These are phyloP conservation scores for Physella acuta DNA, from an alignment of 1,140 invertebrate genomes.

Conservation along the genomic window DNA sequence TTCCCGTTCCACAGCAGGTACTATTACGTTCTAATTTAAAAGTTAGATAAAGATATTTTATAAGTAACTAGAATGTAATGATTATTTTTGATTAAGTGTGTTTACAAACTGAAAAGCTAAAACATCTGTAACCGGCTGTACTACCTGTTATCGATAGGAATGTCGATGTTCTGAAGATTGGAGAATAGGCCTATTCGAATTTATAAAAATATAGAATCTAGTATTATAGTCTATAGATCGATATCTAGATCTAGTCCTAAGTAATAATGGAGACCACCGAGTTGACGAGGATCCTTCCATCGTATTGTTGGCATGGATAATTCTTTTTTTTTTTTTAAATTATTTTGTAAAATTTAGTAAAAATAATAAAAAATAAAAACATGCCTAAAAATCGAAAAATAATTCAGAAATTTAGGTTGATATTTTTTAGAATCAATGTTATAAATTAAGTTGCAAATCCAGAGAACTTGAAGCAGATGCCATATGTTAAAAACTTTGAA, in stretches of 20 bases:
- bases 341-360: no score
- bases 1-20: slow-evolving; percentile 57
- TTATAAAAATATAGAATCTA: not conserved
- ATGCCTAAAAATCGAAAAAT: no score
- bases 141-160: not conserved
- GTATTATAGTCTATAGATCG: not conserved
- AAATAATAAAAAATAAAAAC: no score
- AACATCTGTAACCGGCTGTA: not conserved
- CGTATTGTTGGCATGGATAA: not conserved
- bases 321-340: not conserved
- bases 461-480: no score
- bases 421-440: no score
- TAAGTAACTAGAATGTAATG: not conserved
- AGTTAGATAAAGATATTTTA: slow-evolving; percentile 7
- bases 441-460: no score
- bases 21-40: slow-evolving; percentile 9
- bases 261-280: not conserved
- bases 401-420: no score
- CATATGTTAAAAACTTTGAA: no score
- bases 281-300: not conserved
- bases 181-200: no score
- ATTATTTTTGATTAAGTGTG: not conserved
- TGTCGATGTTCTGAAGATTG: not conserved
- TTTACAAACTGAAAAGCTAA: not conserved
- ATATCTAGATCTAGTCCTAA: not conserved